Evolutionary conservation across 2,113 vertebrate genomes (phyloP).

Genomic region (Thymallus thymallus): DNA sequence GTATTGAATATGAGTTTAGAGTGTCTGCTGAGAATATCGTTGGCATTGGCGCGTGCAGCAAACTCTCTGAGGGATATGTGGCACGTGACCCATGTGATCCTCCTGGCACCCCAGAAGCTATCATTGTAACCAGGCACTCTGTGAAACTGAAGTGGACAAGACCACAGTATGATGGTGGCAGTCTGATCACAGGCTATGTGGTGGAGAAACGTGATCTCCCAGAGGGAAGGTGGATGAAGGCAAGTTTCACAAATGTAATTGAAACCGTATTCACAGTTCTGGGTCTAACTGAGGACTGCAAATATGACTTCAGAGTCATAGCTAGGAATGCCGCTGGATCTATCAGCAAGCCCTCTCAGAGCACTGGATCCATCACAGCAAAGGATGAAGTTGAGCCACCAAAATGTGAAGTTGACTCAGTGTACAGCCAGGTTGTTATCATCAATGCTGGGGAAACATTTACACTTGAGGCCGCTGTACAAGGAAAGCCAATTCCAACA

Average conservation of each 20-base stretch:
- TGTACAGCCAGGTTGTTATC: constrained; percentile 89
- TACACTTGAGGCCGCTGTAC: constrained; percentile 86
- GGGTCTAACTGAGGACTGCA: constrained; percentile 90
- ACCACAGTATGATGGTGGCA: constrained; percentile 92
- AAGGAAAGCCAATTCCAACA: constrained; percentile 90
- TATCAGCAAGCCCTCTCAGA: constrained; percentile 91
- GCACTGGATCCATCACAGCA: constrained; percentile 92
- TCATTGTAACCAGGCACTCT: constrained; percentile 90
- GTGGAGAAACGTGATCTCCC: constrained; percentile 96
- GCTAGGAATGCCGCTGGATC: constrained; percentile 93
- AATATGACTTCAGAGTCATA: constrained; percentile 97
- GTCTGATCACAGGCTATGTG: constrained; percentile 90
- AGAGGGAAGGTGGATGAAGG: constrained; percentile 99
- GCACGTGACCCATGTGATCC: constrained; percentile 95
- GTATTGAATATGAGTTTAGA: constrained; percentile 95
- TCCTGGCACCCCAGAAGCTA: constrained; percentile 86
- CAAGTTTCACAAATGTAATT: constrained; percentile 92
- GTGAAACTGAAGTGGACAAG: constrained; percentile 90
- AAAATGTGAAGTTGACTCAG: constrained; percentile 88
- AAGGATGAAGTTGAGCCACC: constrained; percentile 95
- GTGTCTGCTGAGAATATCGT: constrained; percentile 98
- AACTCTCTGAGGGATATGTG: constrained; percentile 90
- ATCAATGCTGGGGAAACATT: constrained; percentile 95
- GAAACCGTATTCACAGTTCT: constrained; percentile 90
- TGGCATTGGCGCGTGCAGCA: constrained; percentile 91